phyloP scores from a whole-genome alignment of 2,113 vertebrate species.

The Centropus bengalensis region DNA sequence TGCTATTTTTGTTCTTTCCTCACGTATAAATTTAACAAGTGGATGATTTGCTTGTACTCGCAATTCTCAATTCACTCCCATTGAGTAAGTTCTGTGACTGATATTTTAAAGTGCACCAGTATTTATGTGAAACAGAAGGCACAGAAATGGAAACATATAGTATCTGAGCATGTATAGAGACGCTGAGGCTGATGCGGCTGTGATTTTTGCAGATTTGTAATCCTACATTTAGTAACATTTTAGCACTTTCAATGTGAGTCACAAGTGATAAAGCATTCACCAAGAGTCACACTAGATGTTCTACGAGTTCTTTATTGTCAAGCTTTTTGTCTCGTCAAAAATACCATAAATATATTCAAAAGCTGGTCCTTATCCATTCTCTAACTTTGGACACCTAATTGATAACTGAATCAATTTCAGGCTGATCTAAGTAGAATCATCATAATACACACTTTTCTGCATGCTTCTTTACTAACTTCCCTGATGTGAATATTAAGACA shows the following conservation, averaged over 20 bases:
- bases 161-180: not conserved
- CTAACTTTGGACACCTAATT: no score
- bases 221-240: not conserved
- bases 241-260: not conserved
- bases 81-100: not conserved
- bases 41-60: not conserved
- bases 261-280: not conserved
- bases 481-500: not conserved
- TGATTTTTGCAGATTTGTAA: not conserved
- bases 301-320: not conserved
- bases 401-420: no score
- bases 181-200: not conserved
- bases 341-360: no score
- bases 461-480: not conserved
- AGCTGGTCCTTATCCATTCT: no score
- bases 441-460: not conserved
- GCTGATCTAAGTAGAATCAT: no score
- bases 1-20: not conserved
- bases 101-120: not conserved
- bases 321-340: not conserved
- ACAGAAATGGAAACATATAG: not conserved
- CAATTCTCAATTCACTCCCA: not conserved
- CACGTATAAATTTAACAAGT: not conserved
- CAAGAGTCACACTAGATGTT: not conserved
- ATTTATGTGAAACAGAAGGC: not conserved